These are phyloP conservation scores for Paratilapia polleni DNA, from an alignment of 2,113 vertebrate genomes.

Conservation along the genomic window DNA sequence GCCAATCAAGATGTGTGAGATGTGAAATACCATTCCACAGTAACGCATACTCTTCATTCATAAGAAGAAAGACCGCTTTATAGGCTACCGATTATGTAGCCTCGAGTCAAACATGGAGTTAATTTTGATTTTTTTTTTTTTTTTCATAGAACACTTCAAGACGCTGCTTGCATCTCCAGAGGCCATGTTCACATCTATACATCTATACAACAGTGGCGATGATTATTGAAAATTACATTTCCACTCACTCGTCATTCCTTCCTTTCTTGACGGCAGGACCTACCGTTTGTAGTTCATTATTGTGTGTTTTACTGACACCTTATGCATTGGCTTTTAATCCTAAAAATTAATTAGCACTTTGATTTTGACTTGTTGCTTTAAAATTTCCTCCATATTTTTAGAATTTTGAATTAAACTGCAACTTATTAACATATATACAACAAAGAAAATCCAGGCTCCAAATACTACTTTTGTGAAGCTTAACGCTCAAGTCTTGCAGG, in stretches of 20 bases:
- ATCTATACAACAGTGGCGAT: background rate
- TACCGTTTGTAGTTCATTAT: background rate
- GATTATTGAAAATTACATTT: background rate
- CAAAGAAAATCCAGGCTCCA: background rate
- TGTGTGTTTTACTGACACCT: background rate
- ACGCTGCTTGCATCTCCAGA: background rate
- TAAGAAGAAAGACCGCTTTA: background rate
- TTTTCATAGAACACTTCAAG: background rate
- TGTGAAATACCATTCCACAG: background rate
- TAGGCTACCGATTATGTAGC: background rate
- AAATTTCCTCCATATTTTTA: background rate
- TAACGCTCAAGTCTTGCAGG: background rate
- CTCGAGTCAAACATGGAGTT: background rate
- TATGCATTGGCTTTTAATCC: background rate
- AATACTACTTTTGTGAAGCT: background rate
- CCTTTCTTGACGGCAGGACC: background rate
- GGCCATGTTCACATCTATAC: background rate
- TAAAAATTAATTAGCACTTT: background rate
- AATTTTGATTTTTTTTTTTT: background rate
- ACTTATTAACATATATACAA: background rate
- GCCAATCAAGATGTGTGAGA: background rate
- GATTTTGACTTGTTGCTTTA: background rate
- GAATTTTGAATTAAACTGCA: background rate
- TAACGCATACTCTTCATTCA: conserved; percentile 3
- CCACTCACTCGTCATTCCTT: background rate